Percentiles rank a stretch among this genome's conserved stretches.
Conservation (phyloP, 2,888 invertebrate genomes). For the Aleiodes alternator region DNA sequence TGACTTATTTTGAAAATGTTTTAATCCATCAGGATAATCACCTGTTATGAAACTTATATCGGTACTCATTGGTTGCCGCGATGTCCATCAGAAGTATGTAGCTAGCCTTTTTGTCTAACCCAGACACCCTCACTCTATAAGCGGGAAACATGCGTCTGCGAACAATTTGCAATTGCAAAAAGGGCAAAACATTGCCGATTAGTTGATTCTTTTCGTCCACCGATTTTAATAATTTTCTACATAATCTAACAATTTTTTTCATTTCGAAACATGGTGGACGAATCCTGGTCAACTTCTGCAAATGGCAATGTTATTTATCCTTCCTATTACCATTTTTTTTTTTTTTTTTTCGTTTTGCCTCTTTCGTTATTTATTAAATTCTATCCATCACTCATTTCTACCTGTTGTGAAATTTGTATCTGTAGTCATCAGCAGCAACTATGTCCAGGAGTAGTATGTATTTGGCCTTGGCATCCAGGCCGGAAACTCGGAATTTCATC, state of each 20-base stretch:
- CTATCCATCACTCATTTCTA: constrained; percentile 62
- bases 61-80: constrained; percentile 96
- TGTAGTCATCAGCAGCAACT: constrained; percentile 98
- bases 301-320: constrained; percentile 36
- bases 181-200: constrained; percentile 65
- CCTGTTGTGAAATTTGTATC: constrained; percentile 99
- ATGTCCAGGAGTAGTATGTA: constrained; percentile 99
- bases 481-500: constrained; percentile 99
- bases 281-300: constrained; percentile 42
- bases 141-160: constrained; percentile 98
- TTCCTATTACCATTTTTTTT: not conserved
- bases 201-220: constrained; percentile 63
- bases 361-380: constrained; percentile 1
- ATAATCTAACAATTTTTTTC: constrained; percentile 33
- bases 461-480: constrained; percentile 98
- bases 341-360: not conserved
- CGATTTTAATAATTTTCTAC: constrained; percentile 49
- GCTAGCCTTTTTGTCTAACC: constrained; percentile 97
- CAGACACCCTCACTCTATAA: constrained; percentile 96
- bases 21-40: constrained; percentile 74
- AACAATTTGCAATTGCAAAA: constrained; percentile 73
- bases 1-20: constrained; percentile 46
- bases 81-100: constrained; percentile 98
- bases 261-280: constrained; percentile 40
- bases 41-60: constrained; percentile 96